Percentiles rank a stretch among this genome's conserved stretches.
These are phyloP conservation scores for Grammomys dolichurus DNA, from an alignment of 2,113 vertebrate species.

Conservation along the genomic window DNA sequence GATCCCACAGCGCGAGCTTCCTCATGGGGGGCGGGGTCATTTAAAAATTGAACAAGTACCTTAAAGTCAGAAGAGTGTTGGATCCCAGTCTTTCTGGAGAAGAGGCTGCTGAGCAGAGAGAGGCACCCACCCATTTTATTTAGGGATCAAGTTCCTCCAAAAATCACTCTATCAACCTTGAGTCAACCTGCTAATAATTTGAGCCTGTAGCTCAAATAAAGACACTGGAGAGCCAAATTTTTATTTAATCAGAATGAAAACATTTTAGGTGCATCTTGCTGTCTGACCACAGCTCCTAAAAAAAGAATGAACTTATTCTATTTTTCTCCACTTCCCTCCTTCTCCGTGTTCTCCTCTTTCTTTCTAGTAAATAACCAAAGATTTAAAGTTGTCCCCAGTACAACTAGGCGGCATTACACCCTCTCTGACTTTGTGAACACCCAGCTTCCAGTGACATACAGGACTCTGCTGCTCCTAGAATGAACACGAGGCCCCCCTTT, in stretches of 20 bases:
- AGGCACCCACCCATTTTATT: constrained; percentile 1
- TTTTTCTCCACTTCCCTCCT: neutral
- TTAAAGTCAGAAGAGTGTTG: constrained; percentile 7
- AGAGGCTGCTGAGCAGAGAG: neutral
- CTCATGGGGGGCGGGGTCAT: neutral
- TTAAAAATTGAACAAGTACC: constrained; percentile 57
- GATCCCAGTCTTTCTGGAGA: neutral
- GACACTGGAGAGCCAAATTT: neutral
- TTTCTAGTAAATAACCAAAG: constrained; percentile 1
- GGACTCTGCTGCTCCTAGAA: neutral
- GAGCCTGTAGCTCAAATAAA: neutral
- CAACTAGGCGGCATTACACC: neutral
- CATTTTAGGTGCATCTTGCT: constrained; percentile 36
- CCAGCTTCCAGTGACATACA: neutral
- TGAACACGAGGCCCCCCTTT: neutral
- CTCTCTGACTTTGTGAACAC: neutral
- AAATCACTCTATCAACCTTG: neutral
- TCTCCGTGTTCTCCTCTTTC: neutral
- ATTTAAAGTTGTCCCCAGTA: neutral
- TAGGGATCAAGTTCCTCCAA: constrained; percentile 33
- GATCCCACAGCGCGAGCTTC: neutral
- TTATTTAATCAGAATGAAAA: constrained; percentile 29
- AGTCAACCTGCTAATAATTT: constrained; percentile 17
- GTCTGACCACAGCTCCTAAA: neutral
- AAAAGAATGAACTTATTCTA: neutral